These are phyloP conservation scores for Sphinx pinastri DNA, from an alignment of 2,888 invertebrate species.

Conservation along the genomic window DNA sequence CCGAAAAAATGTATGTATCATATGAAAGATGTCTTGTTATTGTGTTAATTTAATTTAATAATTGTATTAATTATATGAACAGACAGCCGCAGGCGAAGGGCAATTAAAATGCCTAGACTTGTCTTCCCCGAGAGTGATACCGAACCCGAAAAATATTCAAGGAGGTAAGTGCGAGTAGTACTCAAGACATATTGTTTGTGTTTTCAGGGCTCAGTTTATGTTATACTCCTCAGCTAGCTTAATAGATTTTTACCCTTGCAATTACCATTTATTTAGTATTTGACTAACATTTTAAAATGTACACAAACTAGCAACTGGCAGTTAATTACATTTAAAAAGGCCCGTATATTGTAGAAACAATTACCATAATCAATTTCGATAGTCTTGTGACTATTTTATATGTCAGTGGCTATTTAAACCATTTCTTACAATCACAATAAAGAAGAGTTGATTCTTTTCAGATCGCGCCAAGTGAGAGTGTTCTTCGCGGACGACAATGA, in stretches of 20 bases:
- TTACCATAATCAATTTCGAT: no score
- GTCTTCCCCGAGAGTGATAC: conserved; percentile 81
- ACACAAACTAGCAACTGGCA: no score
- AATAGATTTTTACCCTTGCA: no score
- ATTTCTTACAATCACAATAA: not conserved
- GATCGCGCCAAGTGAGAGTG: conserved; percentile 78
- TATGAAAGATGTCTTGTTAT: not conserved
- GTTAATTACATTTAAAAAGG: no score
- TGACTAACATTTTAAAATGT: no score
- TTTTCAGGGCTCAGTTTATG: not conserved
- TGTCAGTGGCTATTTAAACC: no score
- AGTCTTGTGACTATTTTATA: no score
- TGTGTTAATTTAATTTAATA: not conserved
- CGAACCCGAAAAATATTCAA: conserved; percentile 81
- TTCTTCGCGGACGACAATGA: conserved; percentile 78
- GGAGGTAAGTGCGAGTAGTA: conserved; percentile 58
- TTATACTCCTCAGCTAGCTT: no score
- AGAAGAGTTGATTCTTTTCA: conserved; percentile 35
- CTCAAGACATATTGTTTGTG: not conserved
- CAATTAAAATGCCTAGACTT: conserved; percentile 79
- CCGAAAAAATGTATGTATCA: conserved; percentile 74
- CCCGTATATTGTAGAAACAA: no score
- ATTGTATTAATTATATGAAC: conserved; percentile 32
- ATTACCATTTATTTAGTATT: no score
- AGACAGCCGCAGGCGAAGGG: conserved; percentile 74